phyloP scores from a whole-genome alignment of 2,888 invertebrate species.

The Nemotelus nigrinus region DNA sequence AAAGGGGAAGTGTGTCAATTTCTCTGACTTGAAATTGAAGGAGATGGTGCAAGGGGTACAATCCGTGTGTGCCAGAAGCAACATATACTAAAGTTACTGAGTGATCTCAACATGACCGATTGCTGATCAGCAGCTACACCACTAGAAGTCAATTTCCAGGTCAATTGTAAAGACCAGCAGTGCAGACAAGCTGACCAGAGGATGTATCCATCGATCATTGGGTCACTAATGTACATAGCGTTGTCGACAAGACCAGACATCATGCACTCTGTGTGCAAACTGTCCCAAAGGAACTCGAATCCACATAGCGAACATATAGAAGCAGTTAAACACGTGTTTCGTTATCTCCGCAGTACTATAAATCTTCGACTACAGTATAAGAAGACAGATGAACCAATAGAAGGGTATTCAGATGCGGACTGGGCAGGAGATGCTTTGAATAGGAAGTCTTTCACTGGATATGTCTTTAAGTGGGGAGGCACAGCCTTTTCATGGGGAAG shows the following conservation, averaged over 20 bases:
- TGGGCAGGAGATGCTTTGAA: slow-evolving; percentile 48
- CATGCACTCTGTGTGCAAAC: slow-evolving; percentile 47
- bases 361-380: slow-evolving; percentile 48
- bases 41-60: background rate
- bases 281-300: slow-evolving; percentile 51
- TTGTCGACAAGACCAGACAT: slow-evolving; percentile 52
- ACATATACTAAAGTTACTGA: background rate
- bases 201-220: slow-evolving; percentile 50
- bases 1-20: background rate
- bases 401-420: slow-evolving; percentile 50
- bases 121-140: slow-evolving; percentile 41
- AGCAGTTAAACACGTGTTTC: slow-evolving; percentile 49
- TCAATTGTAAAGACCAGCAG: slow-evolving; percentile 31
- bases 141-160: slow-evolving; percentile 45
- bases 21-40: slow-evolving; percentile 14
- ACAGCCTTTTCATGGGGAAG: slow-evolving; percentile 48
- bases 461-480: slow-evolving; percentile 45
- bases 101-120: background rate
- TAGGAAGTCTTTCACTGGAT: slow-evolving; percentile 49
- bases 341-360: slow-evolving; percentile 46
- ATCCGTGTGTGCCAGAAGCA: background rate
- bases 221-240: slow-evolving; percentile 49
- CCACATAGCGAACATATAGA: slow-evolving; percentile 49
- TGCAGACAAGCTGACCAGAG: slow-evolving; percentile 46
- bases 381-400: slow-evolving; percentile 24